Evolutionary conservation across 2,888 invertebrate genomes (phyloP), one percentile per base, ranked within the genome.

Genomic region (Uropetala carovei): DNA sequence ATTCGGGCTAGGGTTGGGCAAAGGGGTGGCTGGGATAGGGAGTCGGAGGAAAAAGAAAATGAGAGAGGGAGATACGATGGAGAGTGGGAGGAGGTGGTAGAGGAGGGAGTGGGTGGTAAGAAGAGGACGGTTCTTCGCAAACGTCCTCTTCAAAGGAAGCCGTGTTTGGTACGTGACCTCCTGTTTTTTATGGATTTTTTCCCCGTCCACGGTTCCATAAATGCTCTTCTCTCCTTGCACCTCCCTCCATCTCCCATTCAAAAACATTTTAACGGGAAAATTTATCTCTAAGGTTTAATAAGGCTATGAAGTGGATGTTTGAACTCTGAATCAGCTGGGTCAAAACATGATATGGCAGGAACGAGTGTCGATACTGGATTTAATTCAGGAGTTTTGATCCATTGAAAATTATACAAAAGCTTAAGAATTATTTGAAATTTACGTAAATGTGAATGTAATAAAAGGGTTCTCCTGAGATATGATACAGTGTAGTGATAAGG

Each of bases 61-160:
- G 86, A 11, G 30, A 16, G 3, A n/a, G 18, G 13, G n/a, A 68
- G n/a, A 68, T 68, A n/a, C 68, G 68, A n/a, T 68, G 68, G n/a
- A 64, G 64, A 43, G 14, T 64, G 18, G 64, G 18, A 64, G 64
- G 22, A 10, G 22, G 13, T 68, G 18, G n/a, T 18, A 68, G 4
- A n/a, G 9, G 7, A 56, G 3, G 18, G 10, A 13, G 64, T 7
- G 43, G 56, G 43, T 43, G 43, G 18, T 16, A 57, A 56, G 57
- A n/a, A 83, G 83, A 83, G 7, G 83, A 13, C 83, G 10, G 83
- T 16, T 83, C 83, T 83, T 57, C 56, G 83, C 43, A 57, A 43
- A 83, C 83, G 83, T 83, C 83, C 11, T 56, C 83, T 83, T 83
- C 83, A 83, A 83, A 83, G 83, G 83, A 27, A 83, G 83, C 83